A percentile compares a stretch with the other conserved stretches of the same genome.
These are phyloP conservation scores for Eupithecia subfuscata DNA, from an alignment of 2,888 invertebrate species.

Conservation along the genomic window DNA sequence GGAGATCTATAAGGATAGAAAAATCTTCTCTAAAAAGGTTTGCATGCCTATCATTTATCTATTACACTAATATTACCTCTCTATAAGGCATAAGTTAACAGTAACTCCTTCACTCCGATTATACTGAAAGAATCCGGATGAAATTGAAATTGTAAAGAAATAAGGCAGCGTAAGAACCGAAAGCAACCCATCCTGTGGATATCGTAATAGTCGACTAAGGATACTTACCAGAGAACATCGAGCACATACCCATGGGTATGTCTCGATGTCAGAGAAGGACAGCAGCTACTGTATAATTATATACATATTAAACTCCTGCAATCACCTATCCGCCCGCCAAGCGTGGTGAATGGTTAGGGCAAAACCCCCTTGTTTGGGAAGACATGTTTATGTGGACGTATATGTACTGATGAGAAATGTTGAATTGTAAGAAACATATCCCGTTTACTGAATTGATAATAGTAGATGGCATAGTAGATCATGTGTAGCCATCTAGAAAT, in stretches of 20 bases:
- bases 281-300: too few species aligned
- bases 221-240: too few species aligned
- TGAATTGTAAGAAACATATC: not conserved
- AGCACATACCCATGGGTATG: too few species aligned
- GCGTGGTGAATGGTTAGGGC: not conserved
- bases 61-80: not conserved
- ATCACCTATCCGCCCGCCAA: too few species aligned
- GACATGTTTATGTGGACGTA: too few species aligned
- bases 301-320: too few species aligned
- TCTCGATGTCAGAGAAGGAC: too few species aligned
- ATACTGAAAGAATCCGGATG: not conserved
- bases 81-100: too few species aligned
- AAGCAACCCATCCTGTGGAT: not conserved
- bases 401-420: not conserved
- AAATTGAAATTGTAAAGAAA: not conserved
- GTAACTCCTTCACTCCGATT: not conserved
- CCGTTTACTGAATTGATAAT: not conserved
- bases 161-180: not conserved
- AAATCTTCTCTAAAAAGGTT: conserved; percentile 94
- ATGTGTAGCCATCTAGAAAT: not conserved
- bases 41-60: not conserved
- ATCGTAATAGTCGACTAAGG: not conserved
- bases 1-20: conserved; percentile 97
- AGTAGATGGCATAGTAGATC: too few species aligned
- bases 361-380: too few species aligned